Conservation (phyloP, 30 jellyfish, hydroid and myxozoan species). For the Hydractinia symbiolongicarpus region DNA sequence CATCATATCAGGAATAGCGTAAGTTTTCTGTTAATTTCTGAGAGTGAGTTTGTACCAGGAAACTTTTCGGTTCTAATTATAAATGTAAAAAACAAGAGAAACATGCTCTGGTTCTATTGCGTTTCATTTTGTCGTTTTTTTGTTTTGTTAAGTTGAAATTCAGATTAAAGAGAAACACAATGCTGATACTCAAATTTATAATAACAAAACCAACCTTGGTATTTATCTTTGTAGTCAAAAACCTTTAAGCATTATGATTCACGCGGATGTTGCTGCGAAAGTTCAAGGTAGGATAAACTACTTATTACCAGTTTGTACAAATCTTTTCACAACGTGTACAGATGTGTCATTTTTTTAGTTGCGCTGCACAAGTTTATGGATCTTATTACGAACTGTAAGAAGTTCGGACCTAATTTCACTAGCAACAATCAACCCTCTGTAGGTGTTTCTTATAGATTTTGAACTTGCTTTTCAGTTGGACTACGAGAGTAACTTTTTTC, state of each 20-base stretch:
- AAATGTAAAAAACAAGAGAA: too few relatives aligned
- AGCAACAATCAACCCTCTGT: background rate
- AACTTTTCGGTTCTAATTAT: too few relatives aligned
- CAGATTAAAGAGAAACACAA: too few relatives aligned
- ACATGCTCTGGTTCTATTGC: too few relatives aligned
- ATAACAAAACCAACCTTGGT: too few relatives aligned
- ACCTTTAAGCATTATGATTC: slow-evolving; percentile 55
- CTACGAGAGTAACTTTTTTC: too few relatives aligned
- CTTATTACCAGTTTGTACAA: background rate
- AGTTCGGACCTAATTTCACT: slow-evolving; percentile 22
- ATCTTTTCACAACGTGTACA: background rate
- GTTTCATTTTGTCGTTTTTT: too few relatives aligned
- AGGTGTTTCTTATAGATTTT: too few relatives aligned
- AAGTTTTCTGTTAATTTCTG: background rate
- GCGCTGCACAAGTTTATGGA: slow-evolving; percentile 65
- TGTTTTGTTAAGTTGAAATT: too few relatives aligned
- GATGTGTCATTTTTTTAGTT: slow-evolving; percentile 29
- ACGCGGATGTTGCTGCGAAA: slow-evolving; percentile 74
- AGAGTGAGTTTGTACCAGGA: too few relatives aligned
- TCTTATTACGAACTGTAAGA: slow-evolving; percentile 42
- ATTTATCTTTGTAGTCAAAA: slow-evolving; percentile 38
- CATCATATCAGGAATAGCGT: slow-evolving; percentile 23
- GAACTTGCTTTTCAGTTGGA: too few relatives aligned
- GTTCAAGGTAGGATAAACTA: slow-evolving; percentile 58
- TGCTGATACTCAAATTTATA: too few relatives aligned